Conservation (phyloP, 2,113 vertebrate species). For the Hemibagrus wyckioides region DNA sequence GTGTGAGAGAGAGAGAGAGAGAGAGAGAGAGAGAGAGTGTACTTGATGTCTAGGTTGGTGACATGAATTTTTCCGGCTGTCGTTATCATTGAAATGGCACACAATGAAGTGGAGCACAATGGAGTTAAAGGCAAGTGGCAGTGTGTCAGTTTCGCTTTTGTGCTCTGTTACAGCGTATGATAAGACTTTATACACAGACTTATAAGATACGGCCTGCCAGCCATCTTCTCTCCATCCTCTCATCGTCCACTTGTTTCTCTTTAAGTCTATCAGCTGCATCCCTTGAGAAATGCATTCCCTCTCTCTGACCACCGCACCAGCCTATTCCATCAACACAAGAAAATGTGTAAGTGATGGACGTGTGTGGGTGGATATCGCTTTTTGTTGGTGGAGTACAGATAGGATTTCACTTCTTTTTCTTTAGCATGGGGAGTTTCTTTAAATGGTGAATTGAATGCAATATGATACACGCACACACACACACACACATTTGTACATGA, state of each 20-base stretch:
- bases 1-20: not conserved
- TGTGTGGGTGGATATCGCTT: not conserved
- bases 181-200: slow-evolving; percentile 24
- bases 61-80: slow-evolving; percentile 30
- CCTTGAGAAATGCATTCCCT: not conserved
- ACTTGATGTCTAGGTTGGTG: slow-evolving; percentile 24
- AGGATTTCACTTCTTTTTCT: not conserved
- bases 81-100: slow-evolving; percentile 12
- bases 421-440: not conserved
- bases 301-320: not conserved
- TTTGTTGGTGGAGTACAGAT: not conserved
- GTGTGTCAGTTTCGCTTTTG: slow-evolving; percentile 36
- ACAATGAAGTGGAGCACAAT: slow-evolving; percentile 34
- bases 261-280: slow-evolving; percentile 1
- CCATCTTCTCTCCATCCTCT: slow-evolving; percentile 17
- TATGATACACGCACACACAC: not conserved
- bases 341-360: not conserved
- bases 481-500: not conserved
- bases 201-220: slow-evolving; percentile 28
- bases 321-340: not conserved
- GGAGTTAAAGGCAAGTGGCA: slow-evolving; percentile 20
- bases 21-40: not conserved
- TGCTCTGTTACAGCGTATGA: slow-evolving; percentile 30
- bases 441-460: not conserved
- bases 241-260: slow-evolving; percentile 19